These are phyloP conservation scores for Caenorhabditis inopinata DNA, from an alignment of 1,140 invertebrate genomes.

Conservation along the genomic window DNA sequence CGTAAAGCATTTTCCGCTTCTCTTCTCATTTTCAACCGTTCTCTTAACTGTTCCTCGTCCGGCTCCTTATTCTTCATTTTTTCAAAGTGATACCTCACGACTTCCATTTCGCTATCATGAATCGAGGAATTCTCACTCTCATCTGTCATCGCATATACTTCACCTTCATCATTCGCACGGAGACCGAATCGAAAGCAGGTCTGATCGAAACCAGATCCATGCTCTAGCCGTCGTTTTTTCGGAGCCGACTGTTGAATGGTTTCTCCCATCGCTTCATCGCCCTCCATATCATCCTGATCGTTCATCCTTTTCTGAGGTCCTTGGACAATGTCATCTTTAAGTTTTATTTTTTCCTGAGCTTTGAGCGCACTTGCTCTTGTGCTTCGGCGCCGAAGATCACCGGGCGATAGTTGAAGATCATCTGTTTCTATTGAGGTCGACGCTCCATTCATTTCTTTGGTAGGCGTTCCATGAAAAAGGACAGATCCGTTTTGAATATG, in stretches of 20 bases:
- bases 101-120: constrained; percentile 53
- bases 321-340: constrained; percentile 37
- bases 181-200: constrained; percentile 3
- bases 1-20: constrained; percentile 54
- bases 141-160: constrained; percentile 51
- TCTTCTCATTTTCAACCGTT: constrained; percentile 53
- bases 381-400: not conserved
- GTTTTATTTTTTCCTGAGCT: constrained; percentile 39
- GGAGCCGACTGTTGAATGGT: not conserved
- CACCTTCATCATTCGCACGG: constrained; percentile 9
- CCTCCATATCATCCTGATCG: not conserved
- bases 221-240: constrained; percentile 1
- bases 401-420: not conserved
- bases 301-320: not conserved
- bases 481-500: not conserved
- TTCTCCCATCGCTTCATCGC: not conserved
- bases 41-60: constrained; percentile 45
- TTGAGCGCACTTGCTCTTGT: constrained; percentile 35
- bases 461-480: not conserved
- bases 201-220: constrained; percentile 1
- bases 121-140: constrained; percentile 64
- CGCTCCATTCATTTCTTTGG: not conserved
- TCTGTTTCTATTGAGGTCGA: not conserved
- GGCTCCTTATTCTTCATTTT: constrained; percentile 40
- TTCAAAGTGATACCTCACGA: constrained; percentile 50